These are phyloP conservation scores for Pentalonia nigronervosa DNA, from an alignment of 1,140 invertebrate species.

Conservation along the genomic window DNA sequence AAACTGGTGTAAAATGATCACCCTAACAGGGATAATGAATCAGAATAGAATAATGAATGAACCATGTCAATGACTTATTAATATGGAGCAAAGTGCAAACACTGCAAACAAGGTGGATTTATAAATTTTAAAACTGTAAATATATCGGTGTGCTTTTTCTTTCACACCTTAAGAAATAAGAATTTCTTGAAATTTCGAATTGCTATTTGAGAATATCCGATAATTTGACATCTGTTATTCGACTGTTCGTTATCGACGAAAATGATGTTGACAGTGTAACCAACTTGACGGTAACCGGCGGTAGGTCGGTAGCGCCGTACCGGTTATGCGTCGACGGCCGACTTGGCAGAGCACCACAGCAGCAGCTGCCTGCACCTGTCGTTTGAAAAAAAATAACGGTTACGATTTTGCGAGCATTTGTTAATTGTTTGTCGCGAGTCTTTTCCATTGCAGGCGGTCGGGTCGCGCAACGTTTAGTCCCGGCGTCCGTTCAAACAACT, in stretches of 20 bases:
- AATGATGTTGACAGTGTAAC: neutral
- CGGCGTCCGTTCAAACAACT: neutral
- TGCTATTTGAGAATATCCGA: too few relatives aligned
- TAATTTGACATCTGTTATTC: too few relatives aligned
- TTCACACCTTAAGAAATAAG: too few relatives aligned
- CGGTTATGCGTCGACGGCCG: neutral
- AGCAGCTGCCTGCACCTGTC: slow-evolving; percentile 40
- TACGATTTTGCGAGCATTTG: neutral
- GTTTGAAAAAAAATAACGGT: slow-evolving; percentile 54
- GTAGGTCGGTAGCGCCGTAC: neutral
- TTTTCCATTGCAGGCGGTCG: slow-evolving; percentile 15
- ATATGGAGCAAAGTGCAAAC: too few relatives aligned
- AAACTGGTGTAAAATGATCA: too few relatives aligned
- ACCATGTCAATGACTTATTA: too few relatives aligned
- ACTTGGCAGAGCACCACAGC: neutral
- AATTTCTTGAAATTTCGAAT: too few relatives aligned
- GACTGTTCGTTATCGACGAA: neutral
- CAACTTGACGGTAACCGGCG: neutral
- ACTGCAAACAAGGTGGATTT: too few relatives aligned
- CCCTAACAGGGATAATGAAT: too few relatives aligned
- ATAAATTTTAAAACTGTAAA: too few relatives aligned
- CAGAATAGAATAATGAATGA: too few relatives aligned
- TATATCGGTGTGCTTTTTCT: too few relatives aligned
- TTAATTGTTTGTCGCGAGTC: slow-evolving; percentile 23
- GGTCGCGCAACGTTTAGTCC: slow-evolving; percentile 28